A percentile compares a stretch with the other conserved stretches of the same genome.
phyloP scores from a whole-genome alignment of 2,113 vertebrate genomes.

The Neopipo cinnamomea region DNA sequence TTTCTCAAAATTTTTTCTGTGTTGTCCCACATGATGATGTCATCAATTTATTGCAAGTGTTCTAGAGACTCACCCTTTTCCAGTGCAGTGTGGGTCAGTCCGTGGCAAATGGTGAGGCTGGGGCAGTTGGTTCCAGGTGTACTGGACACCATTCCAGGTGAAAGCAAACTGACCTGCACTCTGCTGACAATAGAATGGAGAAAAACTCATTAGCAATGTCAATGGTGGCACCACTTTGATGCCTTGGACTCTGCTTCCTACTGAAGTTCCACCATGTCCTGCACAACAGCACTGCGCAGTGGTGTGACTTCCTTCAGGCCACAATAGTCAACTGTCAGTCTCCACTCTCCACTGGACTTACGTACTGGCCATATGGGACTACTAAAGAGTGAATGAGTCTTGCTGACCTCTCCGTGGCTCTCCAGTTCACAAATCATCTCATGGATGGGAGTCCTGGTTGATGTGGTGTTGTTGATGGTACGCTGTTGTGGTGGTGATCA shows the following conservation, averaged over 20 bases:
- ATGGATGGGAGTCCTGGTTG: neutral
- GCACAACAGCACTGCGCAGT: neutral
- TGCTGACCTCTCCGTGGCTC: neutral
- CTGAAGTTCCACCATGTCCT: neutral
- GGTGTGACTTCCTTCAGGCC: neutral
- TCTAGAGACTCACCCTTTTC: neutral
- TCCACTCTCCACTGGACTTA: neutral
- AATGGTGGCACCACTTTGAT: neutral
- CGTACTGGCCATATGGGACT: neutral
- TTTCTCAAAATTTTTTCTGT: neutral
- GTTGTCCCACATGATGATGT: too few relatives aligned
- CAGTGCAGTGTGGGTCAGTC: neutral
- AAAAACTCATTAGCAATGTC: neutral
- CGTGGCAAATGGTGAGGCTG: neutral
- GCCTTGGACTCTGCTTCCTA: neutral
- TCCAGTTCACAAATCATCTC: neutral
- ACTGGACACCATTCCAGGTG: neutral
- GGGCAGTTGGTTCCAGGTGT: neutral
- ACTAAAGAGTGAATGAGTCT: neutral
- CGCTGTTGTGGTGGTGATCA: neutral
- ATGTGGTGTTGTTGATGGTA: neutral
- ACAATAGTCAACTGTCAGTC: neutral
- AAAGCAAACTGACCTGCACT: neutral
- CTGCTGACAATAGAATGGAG: neutral
- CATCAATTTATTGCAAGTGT: neutral